Percentiles rank a stretch among this genome's conserved stretches.
These are phyloP conservation scores for Cataglyphis livida DNA, from an alignment of 2,888 invertebrate species.

Conservation along the genomic window DNA sequence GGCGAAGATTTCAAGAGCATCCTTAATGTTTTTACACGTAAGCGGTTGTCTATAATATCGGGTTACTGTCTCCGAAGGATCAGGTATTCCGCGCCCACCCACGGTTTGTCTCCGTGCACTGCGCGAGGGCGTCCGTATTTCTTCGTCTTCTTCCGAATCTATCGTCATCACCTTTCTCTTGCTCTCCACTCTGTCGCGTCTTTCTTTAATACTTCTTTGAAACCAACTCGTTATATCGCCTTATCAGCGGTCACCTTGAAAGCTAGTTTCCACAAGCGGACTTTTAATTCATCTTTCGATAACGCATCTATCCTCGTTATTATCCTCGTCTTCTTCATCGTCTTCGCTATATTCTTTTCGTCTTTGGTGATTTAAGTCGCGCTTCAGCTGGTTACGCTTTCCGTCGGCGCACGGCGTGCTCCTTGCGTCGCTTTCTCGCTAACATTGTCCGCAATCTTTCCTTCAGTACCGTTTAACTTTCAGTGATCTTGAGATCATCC, in stretches of 20 bases:
- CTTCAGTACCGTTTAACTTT: not conserved
- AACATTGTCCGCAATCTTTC: not conserved
- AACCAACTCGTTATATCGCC: not conserved
- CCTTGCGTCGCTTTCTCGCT: not conserved
- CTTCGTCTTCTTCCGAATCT: not conserved
- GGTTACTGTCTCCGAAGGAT: not conserved
- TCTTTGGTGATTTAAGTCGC: not conserved
- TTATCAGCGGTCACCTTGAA: no score
- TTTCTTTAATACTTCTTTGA: not conserved
- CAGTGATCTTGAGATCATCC: not conserved
- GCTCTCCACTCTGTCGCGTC: not conserved
- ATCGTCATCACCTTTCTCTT: not conserved
- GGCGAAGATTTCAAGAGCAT: not conserved
- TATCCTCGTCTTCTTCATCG: not conserved
- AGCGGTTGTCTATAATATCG: not conserved
- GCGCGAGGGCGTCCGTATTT: not conserved
- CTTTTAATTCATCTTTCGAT: not conserved
- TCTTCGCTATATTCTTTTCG: not conserved
- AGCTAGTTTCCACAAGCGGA: not conserved
- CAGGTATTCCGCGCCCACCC: not conserved
- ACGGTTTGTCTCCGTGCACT: not conserved
- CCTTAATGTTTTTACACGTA: not conserved
- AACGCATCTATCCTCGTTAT: not conserved
- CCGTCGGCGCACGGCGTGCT: not conserved
- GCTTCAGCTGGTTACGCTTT: not conserved